Percentiles rank a stretch among this genome's conserved stretches.
phyloP scores from a whole-genome alignment of 2,113 vertebrate species.

The Spea bombifrons region DNA sequence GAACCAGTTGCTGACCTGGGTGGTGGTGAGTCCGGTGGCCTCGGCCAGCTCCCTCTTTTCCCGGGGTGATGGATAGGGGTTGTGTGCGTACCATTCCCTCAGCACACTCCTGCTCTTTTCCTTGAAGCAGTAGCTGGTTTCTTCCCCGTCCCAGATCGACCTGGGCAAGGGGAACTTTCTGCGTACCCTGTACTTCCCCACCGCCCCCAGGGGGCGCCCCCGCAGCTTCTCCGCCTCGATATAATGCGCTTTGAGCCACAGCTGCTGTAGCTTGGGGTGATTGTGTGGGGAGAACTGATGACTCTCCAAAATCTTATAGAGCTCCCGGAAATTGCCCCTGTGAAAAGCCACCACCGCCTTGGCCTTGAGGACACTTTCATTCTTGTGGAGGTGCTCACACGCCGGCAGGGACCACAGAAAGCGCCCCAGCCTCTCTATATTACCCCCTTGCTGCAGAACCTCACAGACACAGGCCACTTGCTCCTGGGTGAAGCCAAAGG shows the following conservation, averaged over 20 bases:
- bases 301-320: constrained; percentile 88
- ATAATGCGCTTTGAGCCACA: constrained; percentile 91
- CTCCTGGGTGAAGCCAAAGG: constrained; percentile 90
- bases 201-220: constrained; percentile 84
- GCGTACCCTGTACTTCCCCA: constrained; percentile 87
- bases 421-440: constrained; percentile 86
- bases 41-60: constrained; percentile 89
- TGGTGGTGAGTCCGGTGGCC: constrained; percentile 88
- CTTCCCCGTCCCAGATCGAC: constrained; percentile 90
- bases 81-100: constrained; percentile 90
- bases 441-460: constrained; percentile 87
- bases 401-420: constrained; percentile 89
- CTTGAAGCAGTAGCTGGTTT: constrained; percentile 92
- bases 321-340: constrained; percentile 85
- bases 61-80: constrained; percentile 86
- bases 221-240: constrained; percentile 89
- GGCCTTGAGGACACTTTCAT: constrained; percentile 87
- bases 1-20: constrained; percentile 96
- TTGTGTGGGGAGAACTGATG: constrained; percentile 90
- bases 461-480: constrained; percentile 91
- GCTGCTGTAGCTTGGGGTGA: constrained; percentile 86
- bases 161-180: constrained; percentile 87
- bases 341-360: constrained; percentile 89
- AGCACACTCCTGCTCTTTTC: constrained; percentile 85
- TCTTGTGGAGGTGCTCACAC: constrained; percentile 90